Evolutionary conservation across 1,140 invertebrate genomes (phyloP).

Genomic region (Pseudoatta argentina): DNA sequence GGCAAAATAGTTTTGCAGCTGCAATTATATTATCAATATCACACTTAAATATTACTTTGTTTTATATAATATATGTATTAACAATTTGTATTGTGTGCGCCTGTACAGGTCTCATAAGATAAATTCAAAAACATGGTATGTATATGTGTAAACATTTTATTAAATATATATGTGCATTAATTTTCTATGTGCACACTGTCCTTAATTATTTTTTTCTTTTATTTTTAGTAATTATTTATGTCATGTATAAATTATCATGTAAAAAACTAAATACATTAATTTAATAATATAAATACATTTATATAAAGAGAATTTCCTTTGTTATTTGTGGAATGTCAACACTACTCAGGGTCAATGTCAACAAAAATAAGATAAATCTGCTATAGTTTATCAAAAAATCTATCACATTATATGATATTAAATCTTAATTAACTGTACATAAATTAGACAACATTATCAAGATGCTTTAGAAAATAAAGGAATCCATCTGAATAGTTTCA

Average conservation of each 20-base stretch:
- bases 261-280: not conserved
- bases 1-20: no score
- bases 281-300: not conserved
- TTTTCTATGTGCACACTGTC: not conserved
- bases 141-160: slow-evolving; percentile 35
- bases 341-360: no score
- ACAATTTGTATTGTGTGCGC: slow-evolving; percentile 14
- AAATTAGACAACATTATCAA: no score
- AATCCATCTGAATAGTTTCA: no score
- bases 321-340: no score
- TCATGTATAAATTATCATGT: not conserved
- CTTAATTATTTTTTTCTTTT: slow-evolving; percentile 10
- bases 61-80: not conserved
- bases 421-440: no score
- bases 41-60: slow-evolving; percentile 21
- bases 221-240: slow-evolving; percentile 4
- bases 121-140: slow-evolving; percentile 17
- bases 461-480: no score
- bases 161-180: slow-evolving; percentile 30
- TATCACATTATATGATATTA: no score
- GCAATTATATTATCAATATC: slow-evolving; percentile 28
- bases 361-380: no score
- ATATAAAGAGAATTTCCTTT: not conserved
- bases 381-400: no score
- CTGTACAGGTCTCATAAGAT: not conserved